phyloP scores from a whole-genome alignment of 2,113 vertebrate genomes.

The Boulengeromyrus knoepffleri region DNA sequence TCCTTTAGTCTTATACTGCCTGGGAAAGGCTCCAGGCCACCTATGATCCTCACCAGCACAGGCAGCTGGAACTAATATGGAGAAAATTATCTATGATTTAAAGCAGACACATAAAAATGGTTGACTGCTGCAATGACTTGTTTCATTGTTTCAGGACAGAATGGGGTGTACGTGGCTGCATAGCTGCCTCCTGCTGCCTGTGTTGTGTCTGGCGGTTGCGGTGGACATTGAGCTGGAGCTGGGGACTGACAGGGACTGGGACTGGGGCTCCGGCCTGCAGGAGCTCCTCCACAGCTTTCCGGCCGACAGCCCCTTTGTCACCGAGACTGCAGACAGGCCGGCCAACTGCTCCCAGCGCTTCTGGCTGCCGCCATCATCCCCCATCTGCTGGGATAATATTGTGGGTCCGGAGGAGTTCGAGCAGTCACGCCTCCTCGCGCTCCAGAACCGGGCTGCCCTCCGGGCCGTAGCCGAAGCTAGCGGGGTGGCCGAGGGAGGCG shows the following conservation, averaged over 20 bases:
- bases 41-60: background rate
- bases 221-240: constrained; percentile 18
- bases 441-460: constrained; percentile 64
- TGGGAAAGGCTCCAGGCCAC: background rate
- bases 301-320: constrained; percentile 58
- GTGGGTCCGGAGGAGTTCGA: constrained; percentile 59
- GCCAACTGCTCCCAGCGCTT: constrained; percentile 64
- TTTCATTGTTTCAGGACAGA: constrained; percentile 37
- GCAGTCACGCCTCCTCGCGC: constrained; percentile 53
- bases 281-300: constrained; percentile 59
- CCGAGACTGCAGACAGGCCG: constrained; percentile 38
- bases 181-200: constrained; percentile 43
- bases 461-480: constrained; percentile 53
- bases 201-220: constrained; percentile 28
- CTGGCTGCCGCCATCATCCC: constrained; percentile 54
- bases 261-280: constrained; percentile 59
- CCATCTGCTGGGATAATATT: constrained; percentile 58
- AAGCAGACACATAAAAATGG: background rate
- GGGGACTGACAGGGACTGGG: constrained; percentile 35
- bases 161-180: constrained; percentile 37
- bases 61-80: background rate
- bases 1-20: background rate
- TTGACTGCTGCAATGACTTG: constrained; percentile 4
- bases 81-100: background rate
- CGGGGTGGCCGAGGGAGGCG: constrained; percentile 52